Conservation (phyloP, 2,797 vertebrate genomes). For the Aulostomus chinensis region DNA sequence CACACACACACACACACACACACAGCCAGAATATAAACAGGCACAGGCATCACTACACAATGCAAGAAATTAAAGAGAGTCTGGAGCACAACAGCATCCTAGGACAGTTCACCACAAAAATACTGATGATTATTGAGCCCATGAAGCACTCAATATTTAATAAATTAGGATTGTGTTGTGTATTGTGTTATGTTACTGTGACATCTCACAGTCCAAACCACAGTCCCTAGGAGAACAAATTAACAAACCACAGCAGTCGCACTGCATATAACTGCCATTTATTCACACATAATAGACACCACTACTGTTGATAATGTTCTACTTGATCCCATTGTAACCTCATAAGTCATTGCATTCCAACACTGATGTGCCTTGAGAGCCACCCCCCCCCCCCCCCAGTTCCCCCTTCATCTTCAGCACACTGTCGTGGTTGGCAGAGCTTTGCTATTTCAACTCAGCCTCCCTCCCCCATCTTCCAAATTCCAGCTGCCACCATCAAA, state of each 20-base stretch:
- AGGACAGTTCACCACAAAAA: too few relatives aligned
- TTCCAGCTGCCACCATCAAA: constrained; percentile 72
- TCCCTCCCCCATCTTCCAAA: constrained; percentile 55
- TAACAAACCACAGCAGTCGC: too few relatives aligned
- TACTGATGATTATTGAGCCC: too few relatives aligned
- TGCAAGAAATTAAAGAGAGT: constrained; percentile 32
- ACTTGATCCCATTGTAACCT: constrained; percentile 26
- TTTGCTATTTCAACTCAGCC: constrained; percentile 59
- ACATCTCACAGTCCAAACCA: too few relatives aligned
- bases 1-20: constrained; percentile 32
- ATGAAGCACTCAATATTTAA: too few relatives aligned
- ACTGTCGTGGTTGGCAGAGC: constrained; percentile 54
- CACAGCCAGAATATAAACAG: constrained; percentile 46
- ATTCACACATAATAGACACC: constrained; percentile 19
- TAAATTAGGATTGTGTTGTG: too few relatives aligned
- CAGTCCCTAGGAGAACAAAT: too few relatives aligned
- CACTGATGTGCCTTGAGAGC: constrained; percentile 7
- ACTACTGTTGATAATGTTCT: constrained; percentile 15
- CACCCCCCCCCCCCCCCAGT: not conserved
- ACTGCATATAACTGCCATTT: too few relatives aligned
- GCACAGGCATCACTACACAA: constrained; percentile 31
- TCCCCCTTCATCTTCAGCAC: constrained; percentile 51
- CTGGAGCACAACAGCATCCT: too few relatives aligned
- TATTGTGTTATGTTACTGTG: too few relatives aligned
- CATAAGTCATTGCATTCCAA: constrained; percentile 49